Base-by-base conservation (phyloP, 2,113 vertebrate genomes). In the Cryptotis parvus region DNA sequence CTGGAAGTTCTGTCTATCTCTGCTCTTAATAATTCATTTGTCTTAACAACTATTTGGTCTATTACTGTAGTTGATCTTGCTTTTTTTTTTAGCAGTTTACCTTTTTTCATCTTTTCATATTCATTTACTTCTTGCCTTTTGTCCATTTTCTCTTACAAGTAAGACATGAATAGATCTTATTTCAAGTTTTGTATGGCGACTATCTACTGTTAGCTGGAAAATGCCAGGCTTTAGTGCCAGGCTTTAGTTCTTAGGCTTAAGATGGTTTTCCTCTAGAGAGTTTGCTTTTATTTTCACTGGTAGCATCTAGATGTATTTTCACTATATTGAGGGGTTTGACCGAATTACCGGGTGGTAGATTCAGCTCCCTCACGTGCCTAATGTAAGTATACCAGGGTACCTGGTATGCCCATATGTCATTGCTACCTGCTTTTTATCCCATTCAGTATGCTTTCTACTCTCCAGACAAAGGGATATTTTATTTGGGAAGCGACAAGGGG, bases 101-200 rank as follows among this genome's bases (percentile, higher is more conserved):
- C n/a, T 70, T 29, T 20, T 66, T 31, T 66, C 0, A 33, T 81
- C 61, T 81, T 85, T 77, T 72, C 83, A 35, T 27, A 69, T 39
- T 4, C 27, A 77, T 91, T 77, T 45, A 39, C 33, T 91, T 91
- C 63, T 43, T 43, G 61, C 33, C 69, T 91, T 95, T 75, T 10
- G 14, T n/a, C n/a, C n/a, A n/a, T n/a, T 14, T 49, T 49, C 66
- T 93, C 78, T 52, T 69, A 9, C 63, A 72, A 77, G n/a, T 63
- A 52, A 15, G 75, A 41, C 84, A 10, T 45, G 15, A 58, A 37
- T 74, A 27, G 43, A 55, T 87, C 74, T 88, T 74, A 16, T 39
- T 66, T 80, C 80, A 75, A 84, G 80, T 79, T 16, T n/a, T 69
- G 3, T 69, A 31, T 74, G 27, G 43, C 92, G 86, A 82, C 79